Evolutionary conservation across 2,888 invertebrate species (phyloP), one percentile per base, ranked within the genome.

Genomic region (Amiota mariae): DNA sequence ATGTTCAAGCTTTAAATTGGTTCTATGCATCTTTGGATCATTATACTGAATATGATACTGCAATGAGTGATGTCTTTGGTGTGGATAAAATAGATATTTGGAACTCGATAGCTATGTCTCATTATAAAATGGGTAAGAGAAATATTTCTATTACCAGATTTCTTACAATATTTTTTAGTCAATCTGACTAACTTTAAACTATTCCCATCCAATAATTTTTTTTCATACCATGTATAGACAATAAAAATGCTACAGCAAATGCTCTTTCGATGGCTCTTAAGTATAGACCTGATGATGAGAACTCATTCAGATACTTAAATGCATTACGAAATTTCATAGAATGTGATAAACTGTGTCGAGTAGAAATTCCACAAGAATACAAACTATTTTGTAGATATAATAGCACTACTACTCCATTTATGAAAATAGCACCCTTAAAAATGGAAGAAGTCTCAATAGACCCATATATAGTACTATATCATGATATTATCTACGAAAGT

Each of bases 391-490:
- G 84, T 13, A 8, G 71, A 20, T 78, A 78, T 48, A 77, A 75
- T 24, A 75, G 64, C 12, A 82, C 80, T 1, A 80, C 81, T 1
- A 61, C 72, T 8, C 72, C 80, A 1, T 85, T 81, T 13, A 73
- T 84, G 8, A 79, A 75, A 49, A 57, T 85, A 57, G 85, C 84
- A 1, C 85, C 85, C 0, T 13, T 85, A 0, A 85, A 85, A 80
- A 79, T 82, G 80, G 85, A 85, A 74, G 61, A 79, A 1, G n/a
- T 82, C 4, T 73, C 75, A 1, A 36, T 81, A 8, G 76, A 82
- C 47, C 85, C 85, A 0, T 83, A 81, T 46, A 75, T 85, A 73
- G 81, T 81, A 0, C 11, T 82, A 0, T 82, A 75, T 48, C 81
- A 84, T 59, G 81, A 84, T 64, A 78, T 82, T 0, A 70, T 85